Base-by-base conservation (phyloP, 1,140 invertebrate species). In the Mactra quadrangularis region DNA sequence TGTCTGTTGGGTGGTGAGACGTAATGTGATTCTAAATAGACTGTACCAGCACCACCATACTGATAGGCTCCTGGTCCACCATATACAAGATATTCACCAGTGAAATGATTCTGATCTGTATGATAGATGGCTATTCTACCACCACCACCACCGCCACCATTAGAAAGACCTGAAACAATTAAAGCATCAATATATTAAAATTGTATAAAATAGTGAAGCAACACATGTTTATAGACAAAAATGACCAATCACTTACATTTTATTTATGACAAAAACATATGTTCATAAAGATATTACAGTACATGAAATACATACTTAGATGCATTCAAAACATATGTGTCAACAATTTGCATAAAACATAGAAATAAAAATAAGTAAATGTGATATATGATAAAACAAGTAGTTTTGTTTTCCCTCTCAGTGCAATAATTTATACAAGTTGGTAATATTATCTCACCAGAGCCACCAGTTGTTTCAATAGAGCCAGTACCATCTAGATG, bases 91-190 rank as follows among this genome's bases (percentile, higher is more conserved):
- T 85, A 83, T 3, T 85, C 74, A 15, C 89, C 89, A 64, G 86
- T 87, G 59, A 87, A 90, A 53, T 87, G 83, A 57, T 89, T 86
- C 22, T 87, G 60, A 7, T 64, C 70, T 38, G 52, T 83, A 78
- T 90, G 87, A 75, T 88, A 89, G 13, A 89, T 72, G 27, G 89
- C 87, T 27, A 90, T 89, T 25, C 89, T 83, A 29, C 89, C 89
- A 55, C 89, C 89, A 47, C 81, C 88, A 27, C 89, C 89, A 52
- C 87, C 89, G 53, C 89, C 89, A 75, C 88, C 86, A 62, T 81
- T 75, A 19, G 52, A 53, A 3, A 66, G 82, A 70, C 85, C 89
- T 87, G 38, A 47, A 68, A 66, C 1, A 11, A 29, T 55, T 7
- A 6, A 55, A 55, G n/a, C n/a, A 17, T 47, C 41, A 9, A 9